Evolutionary conservation across 2,113 vertebrate genomes (phyloP).

Genomic region (Elephantulus edwardii): DNA sequence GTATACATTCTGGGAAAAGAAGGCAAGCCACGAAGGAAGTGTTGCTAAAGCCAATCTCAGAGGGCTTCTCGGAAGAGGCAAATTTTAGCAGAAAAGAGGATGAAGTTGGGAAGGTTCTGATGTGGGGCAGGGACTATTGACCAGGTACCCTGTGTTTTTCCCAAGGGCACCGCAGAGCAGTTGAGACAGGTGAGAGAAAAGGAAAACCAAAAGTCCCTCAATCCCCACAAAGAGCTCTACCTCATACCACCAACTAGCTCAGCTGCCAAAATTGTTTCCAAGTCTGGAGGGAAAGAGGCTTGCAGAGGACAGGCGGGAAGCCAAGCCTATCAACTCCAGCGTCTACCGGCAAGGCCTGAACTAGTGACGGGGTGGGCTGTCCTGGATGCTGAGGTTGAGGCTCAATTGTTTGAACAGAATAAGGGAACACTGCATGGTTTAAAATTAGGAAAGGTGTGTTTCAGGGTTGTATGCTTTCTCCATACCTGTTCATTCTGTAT

Average conservation of each 20-base stretch:
- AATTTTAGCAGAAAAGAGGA: not conserved
- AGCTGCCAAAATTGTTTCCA: not conserved
- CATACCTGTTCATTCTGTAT: too few relatives aligned
- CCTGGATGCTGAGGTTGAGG: not conserved
- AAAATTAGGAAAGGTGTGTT: too few relatives aligned
- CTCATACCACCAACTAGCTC: not conserved
- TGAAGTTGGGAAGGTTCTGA: not conserved
- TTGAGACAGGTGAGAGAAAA: not conserved
- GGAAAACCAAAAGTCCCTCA: not conserved
- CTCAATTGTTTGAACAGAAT: too few relatives aligned
- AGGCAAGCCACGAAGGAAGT: not conserved
- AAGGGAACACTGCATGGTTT: too few relatives aligned
- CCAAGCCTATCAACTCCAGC: not conserved
- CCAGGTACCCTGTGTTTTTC: accelerated
- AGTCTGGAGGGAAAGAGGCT: not conserved
- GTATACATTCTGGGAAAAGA: not conserved
- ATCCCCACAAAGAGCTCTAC: not conserved
- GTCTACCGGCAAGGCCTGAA: not conserved
- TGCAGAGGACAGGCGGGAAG: not conserved
- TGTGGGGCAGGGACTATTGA: not conserved
- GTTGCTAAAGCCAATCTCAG: not conserved
- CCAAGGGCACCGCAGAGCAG: not conserved
- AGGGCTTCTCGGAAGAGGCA: slow-evolving; percentile 27
- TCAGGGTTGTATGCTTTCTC: too few relatives aligned
- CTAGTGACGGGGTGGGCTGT: not conserved